Base-by-base conservation (phyloP, 2,888 invertebrate species). In the Piscicola geometra region DNA sequence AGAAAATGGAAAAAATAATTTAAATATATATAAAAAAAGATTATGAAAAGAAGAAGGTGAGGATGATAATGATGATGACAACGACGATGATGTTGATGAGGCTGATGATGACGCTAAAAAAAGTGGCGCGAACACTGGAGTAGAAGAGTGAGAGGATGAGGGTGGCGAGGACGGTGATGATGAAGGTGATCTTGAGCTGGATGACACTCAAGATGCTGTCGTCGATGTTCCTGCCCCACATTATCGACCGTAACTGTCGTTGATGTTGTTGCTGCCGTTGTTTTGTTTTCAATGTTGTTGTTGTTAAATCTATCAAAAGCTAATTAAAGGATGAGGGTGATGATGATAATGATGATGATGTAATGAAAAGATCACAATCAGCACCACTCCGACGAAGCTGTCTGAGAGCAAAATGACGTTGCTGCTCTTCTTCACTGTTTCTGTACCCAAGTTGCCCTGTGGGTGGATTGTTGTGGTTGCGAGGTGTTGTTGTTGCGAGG, bases 181-280 rank as follows among this genome's bases (percentile, higher is more conserved):
- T 5, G n/a, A 18, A 56, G n/a, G 60, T 56, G 60, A 56, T 25
- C 25, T 21, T 56, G 12, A 56, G 60, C 21, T 56, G 60, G 5
- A 56, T 18, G 3, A 56, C 60, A 56, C 60, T 21, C 25, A 56
- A 56, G 3, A 56, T 15, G 3, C 15, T 56, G 60, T 56, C 60
- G 60, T 56, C 21, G n/a, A 56, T 56, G 60, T 56, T 56, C 21
- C 60, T 18, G 60, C 60, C 60, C 60, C 60, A 56, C 60, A 56
- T 56, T 56, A 56, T 56, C 12, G 60, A 56, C 21, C 60, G 5
- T n/a, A 56, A 5, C 60, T 56, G 60, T 5, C 15, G 41, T n/a
- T n/a, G n/a, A n/a, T n/a, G n/a, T n/a, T n/a, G n/a, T n/a, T n/a
- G n/a, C n/a, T n/a, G n/a, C n/a, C n/a, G n/a, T n/a, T n/a, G n/a